phyloP scores from a whole-genome alignment of 2,797 vertebrate species.

The Spizella passerina region DNA sequence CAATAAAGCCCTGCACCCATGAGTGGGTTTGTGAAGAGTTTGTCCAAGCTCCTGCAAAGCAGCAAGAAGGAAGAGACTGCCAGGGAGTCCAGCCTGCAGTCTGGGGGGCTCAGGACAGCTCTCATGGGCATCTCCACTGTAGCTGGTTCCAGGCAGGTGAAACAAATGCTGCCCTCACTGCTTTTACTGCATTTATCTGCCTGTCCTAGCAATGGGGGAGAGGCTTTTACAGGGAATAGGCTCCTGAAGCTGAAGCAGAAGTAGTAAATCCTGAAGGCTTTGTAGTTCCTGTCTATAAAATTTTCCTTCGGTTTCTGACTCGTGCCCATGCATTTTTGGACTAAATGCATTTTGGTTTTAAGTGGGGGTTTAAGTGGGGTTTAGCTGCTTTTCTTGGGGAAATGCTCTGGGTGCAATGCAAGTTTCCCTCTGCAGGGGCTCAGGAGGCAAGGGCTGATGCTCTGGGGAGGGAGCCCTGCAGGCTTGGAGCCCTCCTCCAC shows the following conservation, averaged over 20 bases:
- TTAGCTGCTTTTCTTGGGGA: not conserved
- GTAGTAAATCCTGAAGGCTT: not conserved
- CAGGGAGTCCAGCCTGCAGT: not conserved
- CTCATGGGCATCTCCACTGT: rapidly evolving
- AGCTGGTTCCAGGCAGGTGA: not conserved
- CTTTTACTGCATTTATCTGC: not conserved
- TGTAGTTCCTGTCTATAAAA: not conserved
- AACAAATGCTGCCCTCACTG: not conserved
- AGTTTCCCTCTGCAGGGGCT: not conserved
- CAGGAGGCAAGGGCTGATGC: not conserved
- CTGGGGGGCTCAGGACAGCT: not conserved
- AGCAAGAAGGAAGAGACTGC: not conserved
- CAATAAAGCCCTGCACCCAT: not conserved
- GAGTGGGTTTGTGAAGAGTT: not conserved
- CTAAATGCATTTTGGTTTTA: not conserved
- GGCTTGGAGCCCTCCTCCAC: not conserved
- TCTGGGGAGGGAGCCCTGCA: rapidly evolving
- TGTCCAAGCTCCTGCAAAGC: not conserved
- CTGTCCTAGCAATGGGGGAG: not conserved
- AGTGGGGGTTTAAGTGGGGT: not conserved
- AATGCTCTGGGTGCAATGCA: not conserved
- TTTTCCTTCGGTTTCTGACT: conserved; percentile 15
- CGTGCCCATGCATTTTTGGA: not conserved
- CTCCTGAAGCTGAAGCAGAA: not conserved
- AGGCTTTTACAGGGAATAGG: not conserved